A percentile compares a stretch with the other conserved stretches of the same genome.
These are phyloP conservation scores for Mesocentrotus franciscanus DNA, from an alignment of 53 echinoderm and acorn worm genomes.

Conservation along the genomic window DNA sequence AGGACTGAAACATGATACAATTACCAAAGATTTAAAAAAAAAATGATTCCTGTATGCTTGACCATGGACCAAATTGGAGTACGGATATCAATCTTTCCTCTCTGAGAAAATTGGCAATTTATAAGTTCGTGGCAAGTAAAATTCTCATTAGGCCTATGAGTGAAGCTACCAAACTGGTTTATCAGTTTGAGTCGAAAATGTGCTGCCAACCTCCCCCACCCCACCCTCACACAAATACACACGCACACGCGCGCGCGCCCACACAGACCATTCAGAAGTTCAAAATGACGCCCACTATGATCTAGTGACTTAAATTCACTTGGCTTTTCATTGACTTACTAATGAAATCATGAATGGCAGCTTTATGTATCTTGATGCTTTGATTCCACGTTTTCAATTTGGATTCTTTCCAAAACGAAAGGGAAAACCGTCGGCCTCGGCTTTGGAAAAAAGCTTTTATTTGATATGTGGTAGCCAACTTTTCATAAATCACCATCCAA, in stretches of 20 bases:
- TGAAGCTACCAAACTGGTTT: too few species aligned
- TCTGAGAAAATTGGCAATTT: not conserved
- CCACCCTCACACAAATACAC: too few species aligned
- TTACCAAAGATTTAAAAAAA: too few species aligned
- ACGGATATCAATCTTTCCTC: not conserved
- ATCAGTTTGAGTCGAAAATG: too few species aligned
- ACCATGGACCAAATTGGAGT: not conserved
- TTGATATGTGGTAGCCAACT: conserved; percentile 12
- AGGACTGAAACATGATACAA: too few species aligned
- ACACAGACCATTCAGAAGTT: not conserved
- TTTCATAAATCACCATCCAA: conserved; percentile 31
- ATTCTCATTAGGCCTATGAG: too few species aligned
- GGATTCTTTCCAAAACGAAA: not conserved
- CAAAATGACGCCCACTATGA: not conserved
- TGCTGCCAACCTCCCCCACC: not conserved
- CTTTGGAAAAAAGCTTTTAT: not conserved
- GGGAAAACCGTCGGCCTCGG: not conserved
- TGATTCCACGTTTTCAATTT: not conserved
- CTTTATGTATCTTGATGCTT: not conserved
- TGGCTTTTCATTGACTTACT: not conserved
- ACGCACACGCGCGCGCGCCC: too few species aligned
- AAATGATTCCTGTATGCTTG: not conserved
- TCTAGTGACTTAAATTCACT: not conserved
- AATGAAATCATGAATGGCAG: not conserved
- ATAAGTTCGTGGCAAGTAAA: too few species aligned